phyloP scores from a whole-genome alignment of 30 jellyfish, hydroid and myxozoan genomes.

The Aurelia sp. region DNA sequence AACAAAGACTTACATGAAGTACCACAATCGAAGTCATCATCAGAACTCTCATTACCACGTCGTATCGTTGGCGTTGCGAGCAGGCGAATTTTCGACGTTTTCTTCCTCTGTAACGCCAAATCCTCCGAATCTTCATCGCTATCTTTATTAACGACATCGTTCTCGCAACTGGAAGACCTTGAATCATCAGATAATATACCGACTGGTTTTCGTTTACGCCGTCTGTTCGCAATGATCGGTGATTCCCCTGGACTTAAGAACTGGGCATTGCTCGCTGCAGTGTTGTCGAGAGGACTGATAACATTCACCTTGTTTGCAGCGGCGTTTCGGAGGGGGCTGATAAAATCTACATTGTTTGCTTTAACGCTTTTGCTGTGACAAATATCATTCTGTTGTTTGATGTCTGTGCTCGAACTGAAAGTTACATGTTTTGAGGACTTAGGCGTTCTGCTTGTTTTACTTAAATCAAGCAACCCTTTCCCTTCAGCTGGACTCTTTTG shows the following conservation, averaged over 20 bases:
- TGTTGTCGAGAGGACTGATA: neutral
- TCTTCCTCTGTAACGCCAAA: slow-evolving; percentile 23
- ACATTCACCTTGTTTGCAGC: neutral
- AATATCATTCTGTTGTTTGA: no score
- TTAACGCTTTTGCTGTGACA: no score
- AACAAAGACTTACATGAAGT: neutral
- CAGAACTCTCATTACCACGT: slow-evolving; percentile 22
- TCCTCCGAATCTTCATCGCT: slow-evolving; percentile 16
- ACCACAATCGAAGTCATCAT: slow-evolving; percentile 60
- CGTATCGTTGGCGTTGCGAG: slow-evolving; percentile 18
- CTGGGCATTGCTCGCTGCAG: neutral
- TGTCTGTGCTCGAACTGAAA: no score
- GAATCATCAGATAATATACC: slow-evolving; percentile 24
- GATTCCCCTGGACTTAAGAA: slow-evolving; percentile 18
- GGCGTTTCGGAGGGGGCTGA: no score
- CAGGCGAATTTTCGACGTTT: slow-evolving; percentile 11
- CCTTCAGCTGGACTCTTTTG: no score
- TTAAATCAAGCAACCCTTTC: no score
- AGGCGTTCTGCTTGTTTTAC: no score
- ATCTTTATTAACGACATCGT: neutral
- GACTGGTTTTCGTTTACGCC: slow-evolving; percentile 34
- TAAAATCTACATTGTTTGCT: no score
- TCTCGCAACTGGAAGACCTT: neutral
- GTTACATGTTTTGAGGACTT: no score
- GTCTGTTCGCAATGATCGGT: slow-evolving; percentile 7